Conservation (phyloP, 2,888 invertebrate genomes). For the Synergus laeviventris region DNA sequence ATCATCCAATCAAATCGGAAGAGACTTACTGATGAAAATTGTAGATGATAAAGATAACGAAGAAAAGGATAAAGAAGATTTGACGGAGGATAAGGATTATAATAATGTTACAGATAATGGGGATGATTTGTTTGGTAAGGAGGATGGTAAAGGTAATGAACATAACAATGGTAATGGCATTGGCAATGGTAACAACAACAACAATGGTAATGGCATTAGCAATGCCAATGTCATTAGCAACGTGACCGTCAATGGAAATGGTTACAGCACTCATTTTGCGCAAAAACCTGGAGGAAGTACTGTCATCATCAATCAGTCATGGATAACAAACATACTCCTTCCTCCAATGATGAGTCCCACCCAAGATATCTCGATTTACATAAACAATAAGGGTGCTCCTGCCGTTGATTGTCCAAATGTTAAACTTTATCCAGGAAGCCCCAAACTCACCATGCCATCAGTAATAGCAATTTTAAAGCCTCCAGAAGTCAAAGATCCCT, state of each 20-base stretch:
- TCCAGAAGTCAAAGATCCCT: neutral
- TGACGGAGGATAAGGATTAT: too few relatives aligned
- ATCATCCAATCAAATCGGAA: too few relatives aligned
- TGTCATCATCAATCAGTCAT: neutral
- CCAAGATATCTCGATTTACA: neutral
- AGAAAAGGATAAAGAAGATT: neutral
- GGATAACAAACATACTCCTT: neutral
- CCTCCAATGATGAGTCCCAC: conserved; percentile 6
- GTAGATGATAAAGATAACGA: too few relatives aligned
- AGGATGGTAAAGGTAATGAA: too few relatives aligned
- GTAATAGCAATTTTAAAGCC: neutral
- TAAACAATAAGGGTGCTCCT: neutral
- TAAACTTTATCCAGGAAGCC: neutral
- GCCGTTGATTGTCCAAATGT: neutral
- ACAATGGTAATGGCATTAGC: too few relatives aligned
- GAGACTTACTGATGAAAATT: too few relatives aligned
- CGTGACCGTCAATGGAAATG: neutral
- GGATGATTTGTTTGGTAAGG: too few relatives aligned
- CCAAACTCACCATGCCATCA: neutral
- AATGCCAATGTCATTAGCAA: too few relatives aligned
- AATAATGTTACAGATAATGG: too few relatives aligned
- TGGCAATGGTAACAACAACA: too few relatives aligned
- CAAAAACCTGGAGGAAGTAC: neutral
- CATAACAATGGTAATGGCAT: neutral
- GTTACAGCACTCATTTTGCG: too few relatives aligned